Conservation (phyloP, 2,888 invertebrate species). For the Ganaspis brasiliensis region DNA sequence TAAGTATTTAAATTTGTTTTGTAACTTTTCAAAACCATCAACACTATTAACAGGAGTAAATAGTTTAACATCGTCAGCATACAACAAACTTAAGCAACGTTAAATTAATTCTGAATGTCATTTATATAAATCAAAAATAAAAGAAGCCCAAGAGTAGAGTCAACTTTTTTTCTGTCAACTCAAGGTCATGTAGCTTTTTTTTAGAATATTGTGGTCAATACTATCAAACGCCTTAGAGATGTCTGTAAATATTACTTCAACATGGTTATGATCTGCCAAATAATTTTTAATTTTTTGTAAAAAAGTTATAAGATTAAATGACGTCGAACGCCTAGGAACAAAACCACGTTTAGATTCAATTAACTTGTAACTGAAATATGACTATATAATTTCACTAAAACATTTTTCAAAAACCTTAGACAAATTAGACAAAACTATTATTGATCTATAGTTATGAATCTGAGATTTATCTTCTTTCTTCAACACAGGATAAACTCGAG, state of each 20-base stretch:
- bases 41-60: background rate
- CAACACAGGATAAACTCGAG: constrained; percentile 38
- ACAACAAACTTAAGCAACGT: background rate
- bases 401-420: constrained; percentile 60
- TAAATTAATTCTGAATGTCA: background rate
- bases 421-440: too few species aligned
- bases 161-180: background rate
- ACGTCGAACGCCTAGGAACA: background rate
- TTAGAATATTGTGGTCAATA: background rate
- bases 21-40: too few species aligned
- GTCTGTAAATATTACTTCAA: background rate
- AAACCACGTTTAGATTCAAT: background rate
- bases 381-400: too few species aligned
- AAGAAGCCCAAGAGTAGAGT: background rate
- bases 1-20: too few species aligned
- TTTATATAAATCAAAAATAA: background rate
- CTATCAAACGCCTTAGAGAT: background rate
- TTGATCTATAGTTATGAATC: constrained; percentile 59
- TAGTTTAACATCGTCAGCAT: too few species aligned
- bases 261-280: background rate
- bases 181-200: background rate
- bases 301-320: background rate
- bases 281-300: background rate
- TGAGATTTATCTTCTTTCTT: too few species aligned
- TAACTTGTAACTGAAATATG: background rate